Base-by-base conservation (phyloP, 2,797 vertebrate species). In the Phalloptychus januarius region DNA sequence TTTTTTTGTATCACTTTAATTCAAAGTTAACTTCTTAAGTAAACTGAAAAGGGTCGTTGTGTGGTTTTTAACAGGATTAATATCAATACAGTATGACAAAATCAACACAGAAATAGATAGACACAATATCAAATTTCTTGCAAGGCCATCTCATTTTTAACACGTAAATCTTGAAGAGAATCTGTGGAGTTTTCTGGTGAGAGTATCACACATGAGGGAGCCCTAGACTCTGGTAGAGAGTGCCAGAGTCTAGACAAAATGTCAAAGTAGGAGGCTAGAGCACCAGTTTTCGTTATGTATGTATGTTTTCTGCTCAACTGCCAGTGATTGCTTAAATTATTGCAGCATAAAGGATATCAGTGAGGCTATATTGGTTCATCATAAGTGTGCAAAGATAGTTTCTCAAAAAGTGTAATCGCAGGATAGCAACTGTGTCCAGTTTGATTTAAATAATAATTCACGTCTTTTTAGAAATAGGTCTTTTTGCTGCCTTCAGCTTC, bases 371-470 rank as follows among this genome's bases (percentile, higher is more conserved):
- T 40, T 48, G 33, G 25, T 12, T 28, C 28, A 50, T 67, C 40
- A 12, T n/a, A 15, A 76, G 25, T 25, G 5, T 46, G 7, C 38
- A 42, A 40, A 42, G 38, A 74, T 63, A 16, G 52, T 48, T 63
- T 16, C 72, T 48, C 36, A 33, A 38, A 42, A 54, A 44, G 36
- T 69, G 36, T 16, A 69, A 45, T 25, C n/a, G 18, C 20, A 36
- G 52, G 58, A 44, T 31, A 44, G 6, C 28, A 44, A 58, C 38
- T 58, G 38, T 2, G 58, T 12, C n/a, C 2, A 36, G 18, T 71
- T 72, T 38, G 33, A 31, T 73, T 79, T 20, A 72, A 50, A 13
- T 63, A 36, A 36, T 61, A 8, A 72, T 65, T 50, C 45, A 10
- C 23, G 31, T 11, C 56, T 50, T 63, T 73, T 63, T 15, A 7